A percentile compares a stretch with the other conserved stretches of the same genome.
Conservation (phyloP, 2,113 vertebrate genomes). For the Meriones unguiculatus region DNA sequence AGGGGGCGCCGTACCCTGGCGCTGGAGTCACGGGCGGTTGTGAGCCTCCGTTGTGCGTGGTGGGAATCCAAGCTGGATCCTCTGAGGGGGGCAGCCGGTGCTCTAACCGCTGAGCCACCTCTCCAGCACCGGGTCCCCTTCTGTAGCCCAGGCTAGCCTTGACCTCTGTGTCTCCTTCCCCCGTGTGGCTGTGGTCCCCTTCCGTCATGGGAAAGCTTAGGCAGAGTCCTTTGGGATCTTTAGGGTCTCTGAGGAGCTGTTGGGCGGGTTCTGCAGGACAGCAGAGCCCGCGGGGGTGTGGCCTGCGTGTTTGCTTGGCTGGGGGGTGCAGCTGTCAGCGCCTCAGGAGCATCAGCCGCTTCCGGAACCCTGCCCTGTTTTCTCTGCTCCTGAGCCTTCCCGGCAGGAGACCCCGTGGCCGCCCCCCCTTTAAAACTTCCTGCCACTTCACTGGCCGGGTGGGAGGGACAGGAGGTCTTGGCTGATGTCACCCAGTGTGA, state of each 20-base stretch:
- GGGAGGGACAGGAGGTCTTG: accelerated
- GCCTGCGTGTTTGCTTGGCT: background rate
- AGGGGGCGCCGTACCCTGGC: background rate
- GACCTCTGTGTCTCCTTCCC: background rate
- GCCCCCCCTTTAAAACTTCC: background rate
- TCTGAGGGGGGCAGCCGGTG: background rate
- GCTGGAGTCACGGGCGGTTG: background rate
- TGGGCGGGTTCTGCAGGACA: background rate
- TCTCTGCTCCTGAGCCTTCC: too few species aligned
- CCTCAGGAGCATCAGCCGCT: background rate
- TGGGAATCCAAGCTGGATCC: background rate
- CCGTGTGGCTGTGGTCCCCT: background rate
- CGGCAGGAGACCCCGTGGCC: background rate
- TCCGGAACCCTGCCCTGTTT: background rate
- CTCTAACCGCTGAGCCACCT: background rate
- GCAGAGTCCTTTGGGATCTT: background rate
- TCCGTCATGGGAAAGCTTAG: background rate
- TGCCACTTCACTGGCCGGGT: accelerated
- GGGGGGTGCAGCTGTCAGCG: background rate
- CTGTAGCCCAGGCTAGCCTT: background rate
- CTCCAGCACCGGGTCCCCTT: background rate
- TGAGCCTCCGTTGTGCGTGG: background rate
- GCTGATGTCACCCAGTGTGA: too few species aligned
- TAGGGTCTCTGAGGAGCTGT: background rate
- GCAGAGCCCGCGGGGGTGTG: background rate